Conservation (phyloP, 1,140 invertebrate species). For the Liolophura sinensis region DNA sequence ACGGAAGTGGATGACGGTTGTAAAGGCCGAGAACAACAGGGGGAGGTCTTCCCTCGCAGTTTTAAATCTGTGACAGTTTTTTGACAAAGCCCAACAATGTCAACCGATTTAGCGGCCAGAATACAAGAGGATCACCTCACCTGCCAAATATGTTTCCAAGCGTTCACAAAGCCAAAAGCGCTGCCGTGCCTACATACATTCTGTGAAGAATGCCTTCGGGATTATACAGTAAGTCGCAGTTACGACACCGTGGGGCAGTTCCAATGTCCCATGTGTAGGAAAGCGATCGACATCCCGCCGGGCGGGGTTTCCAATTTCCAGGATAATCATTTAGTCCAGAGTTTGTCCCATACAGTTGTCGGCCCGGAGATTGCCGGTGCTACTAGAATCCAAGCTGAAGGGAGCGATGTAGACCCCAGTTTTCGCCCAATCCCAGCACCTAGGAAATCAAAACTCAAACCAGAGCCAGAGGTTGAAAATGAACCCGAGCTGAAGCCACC, state of each 20-base stretch:
- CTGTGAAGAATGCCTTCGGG: constrained; percentile 44
- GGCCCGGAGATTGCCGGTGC: constrained; percentile 1
- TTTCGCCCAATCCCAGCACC: constrained; percentile 11
- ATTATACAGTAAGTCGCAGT: constrained; percentile 34
- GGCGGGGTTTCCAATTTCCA: constrained; percentile 37
- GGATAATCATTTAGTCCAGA: constrained; percentile 42
- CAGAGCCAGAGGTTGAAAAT: constrained; percentile 10
- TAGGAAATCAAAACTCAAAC: constrained; percentile 20
- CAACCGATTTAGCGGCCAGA: constrained; percentile 21
- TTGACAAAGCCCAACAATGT: too few relatives aligned
- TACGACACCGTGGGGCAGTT: constrained; percentile 32
- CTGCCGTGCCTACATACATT: constrained; percentile 53
- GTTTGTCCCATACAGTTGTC: constrained; percentile 41
- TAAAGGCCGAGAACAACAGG: too few relatives aligned
- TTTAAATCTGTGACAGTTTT: too few relatives aligned
- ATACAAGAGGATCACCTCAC: constrained; percentile 48
- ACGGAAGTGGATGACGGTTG: too few relatives aligned
- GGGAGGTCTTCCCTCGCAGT: too few relatives aligned
- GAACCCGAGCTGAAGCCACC: constrained; percentile 4
- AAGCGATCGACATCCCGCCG: constrained; percentile 26
- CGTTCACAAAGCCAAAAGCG: constrained; percentile 43
- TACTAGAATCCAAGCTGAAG: background rate
- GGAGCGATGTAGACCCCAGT: background rate
- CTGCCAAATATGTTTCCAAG: constrained; percentile 46
- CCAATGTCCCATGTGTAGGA: constrained; percentile 47